Conservation (phyloP, 2,888 invertebrate species). For the Drosophila setosimentum region DNA sequence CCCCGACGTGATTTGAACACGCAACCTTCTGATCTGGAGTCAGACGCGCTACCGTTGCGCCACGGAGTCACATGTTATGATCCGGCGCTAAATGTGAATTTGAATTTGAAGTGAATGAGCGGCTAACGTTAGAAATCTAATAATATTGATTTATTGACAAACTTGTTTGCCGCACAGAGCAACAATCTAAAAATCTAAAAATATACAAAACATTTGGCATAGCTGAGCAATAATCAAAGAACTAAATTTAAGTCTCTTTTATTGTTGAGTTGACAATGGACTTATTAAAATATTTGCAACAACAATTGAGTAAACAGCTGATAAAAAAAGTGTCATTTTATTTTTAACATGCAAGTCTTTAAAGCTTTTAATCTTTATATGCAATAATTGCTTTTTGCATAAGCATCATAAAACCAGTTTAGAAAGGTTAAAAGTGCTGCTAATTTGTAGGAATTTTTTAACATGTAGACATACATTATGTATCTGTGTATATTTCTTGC, state of each 20-base stretch:
- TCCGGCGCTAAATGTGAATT: constrained; percentile 25
- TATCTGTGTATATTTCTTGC: no score
- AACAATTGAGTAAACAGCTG: not conserved
- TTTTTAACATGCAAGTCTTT: not conserved
- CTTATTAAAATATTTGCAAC: not conserved
- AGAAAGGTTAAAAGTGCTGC: not conserved
- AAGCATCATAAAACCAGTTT: not conserved
- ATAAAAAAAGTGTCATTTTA: constrained; percentile 10
- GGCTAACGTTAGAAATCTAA: constrained; percentile 38
- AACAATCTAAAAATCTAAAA: constrained; percentile 6
- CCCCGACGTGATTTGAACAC: constrained; percentile 65
- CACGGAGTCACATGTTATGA: constrained; percentile 53
- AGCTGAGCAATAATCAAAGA: not conserved
- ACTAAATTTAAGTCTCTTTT: constrained; percentile 1
- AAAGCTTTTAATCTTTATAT: constrained; percentile 13
- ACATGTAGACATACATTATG: not conserved
- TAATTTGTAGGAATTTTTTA: not conserved
- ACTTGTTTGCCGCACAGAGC: constrained; percentile 6
- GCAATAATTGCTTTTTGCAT: not conserved
- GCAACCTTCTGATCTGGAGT: constrained; percentile 66
- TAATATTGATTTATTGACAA: constrained; percentile 54
- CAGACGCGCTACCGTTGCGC: constrained; percentile 65
- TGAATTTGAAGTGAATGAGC: constrained; percentile 1
- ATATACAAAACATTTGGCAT: not conserved
- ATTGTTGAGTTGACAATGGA: not conserved